Evolutionary conservation across 2,797 vertebrate genomes (phyloP), one percentile per base, ranked within the genome.

Genomic region (Ctenopoma kingsleyae): DNA sequence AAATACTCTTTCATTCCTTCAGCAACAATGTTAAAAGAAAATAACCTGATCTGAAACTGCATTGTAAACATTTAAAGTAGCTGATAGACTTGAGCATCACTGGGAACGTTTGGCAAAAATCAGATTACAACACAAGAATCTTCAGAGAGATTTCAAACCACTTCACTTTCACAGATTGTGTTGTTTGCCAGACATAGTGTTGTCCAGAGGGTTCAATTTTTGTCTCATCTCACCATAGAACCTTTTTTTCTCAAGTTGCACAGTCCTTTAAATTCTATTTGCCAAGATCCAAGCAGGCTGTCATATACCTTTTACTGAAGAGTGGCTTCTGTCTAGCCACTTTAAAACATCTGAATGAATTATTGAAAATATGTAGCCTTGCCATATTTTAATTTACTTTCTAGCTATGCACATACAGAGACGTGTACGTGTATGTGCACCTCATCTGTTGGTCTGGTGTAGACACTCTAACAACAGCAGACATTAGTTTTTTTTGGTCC

Each of bases 401-500:
- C 27, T 73, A 22, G 41, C 52, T 64, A 62, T 73, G 36, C 70
- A 65, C 63, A 79, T 48, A 50, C 55, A 53, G 5, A 55, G 15
- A 19, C 8, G 30, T 32, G 30, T 30, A 30, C 5, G 27, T 30
- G 27, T 30, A 30, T 8, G 23, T 56, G 35, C 59, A 44, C 59
- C 76, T 89, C 72, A 60, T 70, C 63, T 68, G 23, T 40, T 61
- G 48, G 73, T 32, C 15, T 40, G 64, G 46, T 71, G 77, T 70
- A 61, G 53, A 73, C 60, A n/a, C 78, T 85, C 79, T 89, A 72
- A 82, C 60, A 87, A 89, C 86, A 89, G 78, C 74, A 76, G 72
- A 78, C 86, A 78, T 61, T 58, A 56, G 77, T 50, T 82, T 50
- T 82, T 82, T 85, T 72, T 76, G 71, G 74, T 63, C 47, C 71